Evolutionary conservation across 1,140 invertebrate genomes (phyloP).

Genomic region (Thaumatotibia leucotreta): DNA sequence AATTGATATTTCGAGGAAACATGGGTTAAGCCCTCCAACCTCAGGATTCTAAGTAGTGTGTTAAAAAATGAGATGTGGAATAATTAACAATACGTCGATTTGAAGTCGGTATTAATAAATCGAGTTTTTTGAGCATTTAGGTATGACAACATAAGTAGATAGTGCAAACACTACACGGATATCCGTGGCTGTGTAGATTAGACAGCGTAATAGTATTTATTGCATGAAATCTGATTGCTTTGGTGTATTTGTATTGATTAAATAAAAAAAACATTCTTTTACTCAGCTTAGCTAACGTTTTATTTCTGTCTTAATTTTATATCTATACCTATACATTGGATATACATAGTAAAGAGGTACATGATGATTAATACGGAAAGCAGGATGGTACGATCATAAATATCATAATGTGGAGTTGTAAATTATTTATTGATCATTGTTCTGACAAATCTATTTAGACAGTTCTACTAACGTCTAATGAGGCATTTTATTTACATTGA

Average conservation of each 20-base stretch:
- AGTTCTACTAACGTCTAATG: not conserved
- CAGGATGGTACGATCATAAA: not conserved
- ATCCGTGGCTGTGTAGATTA: not conserved
- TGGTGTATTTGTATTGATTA: not conserved
- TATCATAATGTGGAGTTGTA: not conserved
- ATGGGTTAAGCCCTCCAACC: too few relatives aligned
- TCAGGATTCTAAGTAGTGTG: too few relatives aligned
- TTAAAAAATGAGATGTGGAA: too few relatives aligned
- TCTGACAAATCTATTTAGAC: not conserved
- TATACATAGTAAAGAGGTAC: not conserved
- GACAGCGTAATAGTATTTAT: too few relatives aligned
- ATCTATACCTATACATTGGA: not conserved
- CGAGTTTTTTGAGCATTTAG: not conserved
- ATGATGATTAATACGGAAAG: not conserved
- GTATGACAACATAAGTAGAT: too few relatives aligned
- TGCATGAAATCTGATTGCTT: not conserved
- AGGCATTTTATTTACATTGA: not conserved
- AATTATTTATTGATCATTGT: slow-evolving; percentile 7
- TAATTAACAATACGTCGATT: not conserved
- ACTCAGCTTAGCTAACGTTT: too few relatives aligned
- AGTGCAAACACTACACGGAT: not conserved
- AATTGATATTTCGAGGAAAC: too few relatives aligned
- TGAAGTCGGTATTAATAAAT: not conserved
- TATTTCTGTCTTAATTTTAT: too few relatives aligned
- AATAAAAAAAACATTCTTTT: too few relatives aligned